These are phyloP conservation scores for Montifringilla adamsi DNA, from an alignment of 2,113 vertebrate genomes.

Conservation along the genomic window DNA sequence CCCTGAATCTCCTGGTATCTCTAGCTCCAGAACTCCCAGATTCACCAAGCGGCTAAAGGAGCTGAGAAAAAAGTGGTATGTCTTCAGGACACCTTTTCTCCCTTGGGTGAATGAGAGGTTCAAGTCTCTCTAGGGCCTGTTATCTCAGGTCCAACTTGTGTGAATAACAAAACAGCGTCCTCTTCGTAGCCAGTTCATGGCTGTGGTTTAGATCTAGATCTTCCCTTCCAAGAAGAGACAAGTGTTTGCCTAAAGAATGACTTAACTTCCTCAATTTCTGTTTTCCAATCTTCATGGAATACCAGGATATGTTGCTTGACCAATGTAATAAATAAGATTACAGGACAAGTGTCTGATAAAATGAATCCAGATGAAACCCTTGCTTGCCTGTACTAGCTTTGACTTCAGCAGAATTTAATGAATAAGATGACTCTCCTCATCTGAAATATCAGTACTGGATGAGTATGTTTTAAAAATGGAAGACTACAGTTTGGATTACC, in stretches of 20 bases:
- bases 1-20: not conserved
- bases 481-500: not conserved
- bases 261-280: not conserved
- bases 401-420: not conserved
- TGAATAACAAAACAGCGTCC: not conserved
- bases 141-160: not conserved
- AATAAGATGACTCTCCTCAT: not conserved
- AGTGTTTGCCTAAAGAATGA: not conserved
- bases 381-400: not conserved
- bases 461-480: not conserved
- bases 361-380: not conserved
- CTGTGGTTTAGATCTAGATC: not conserved
- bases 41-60: not conserved
- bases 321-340: not conserved
- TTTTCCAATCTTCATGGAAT: not conserved
- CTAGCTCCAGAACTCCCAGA: not conserved
- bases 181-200: not conserved
- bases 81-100: not conserved
- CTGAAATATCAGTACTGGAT: not conserved
- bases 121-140: not conserved
- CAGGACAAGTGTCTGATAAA: not conserved
- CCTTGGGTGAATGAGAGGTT: not conserved
- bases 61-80: rapidly evolving
- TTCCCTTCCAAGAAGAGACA: not conserved
- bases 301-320: not conserved